Conservation (phyloP, 2,888 invertebrate genomes). For the Mechanitis messenoides region DNA sequence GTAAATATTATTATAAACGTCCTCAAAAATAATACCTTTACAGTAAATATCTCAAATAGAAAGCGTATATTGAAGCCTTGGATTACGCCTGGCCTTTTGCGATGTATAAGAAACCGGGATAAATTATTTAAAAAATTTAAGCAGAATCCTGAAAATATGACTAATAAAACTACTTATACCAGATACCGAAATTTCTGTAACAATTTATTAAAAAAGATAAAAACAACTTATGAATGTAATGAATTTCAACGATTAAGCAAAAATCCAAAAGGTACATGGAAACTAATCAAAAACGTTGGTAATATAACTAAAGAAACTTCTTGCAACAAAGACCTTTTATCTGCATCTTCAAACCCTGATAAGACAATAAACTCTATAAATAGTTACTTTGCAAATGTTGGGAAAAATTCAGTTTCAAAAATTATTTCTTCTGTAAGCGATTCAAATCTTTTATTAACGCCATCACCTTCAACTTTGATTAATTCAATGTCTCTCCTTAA, state of each 20-base stretch:
- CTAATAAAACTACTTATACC: slow-evolving; percentile 21
- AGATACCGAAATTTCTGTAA: slow-evolving; percentile 33
- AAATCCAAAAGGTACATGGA: slow-evolving; percentile 8
- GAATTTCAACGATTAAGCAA: slow-evolving; percentile 10
- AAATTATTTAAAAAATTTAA: slow-evolving; percentile 18
- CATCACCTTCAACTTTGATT: too few species aligned
- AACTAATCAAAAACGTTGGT: slow-evolving; percentile 8
- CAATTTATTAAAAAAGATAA: slow-evolving; percentile 27
- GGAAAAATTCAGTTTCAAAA: too few species aligned
- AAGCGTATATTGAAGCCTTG: slow-evolving; percentile 21
- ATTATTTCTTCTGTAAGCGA: too few species aligned
- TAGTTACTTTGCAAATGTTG: too few species aligned
- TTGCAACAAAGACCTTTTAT: too few species aligned
- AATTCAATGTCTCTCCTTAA: too few species aligned
- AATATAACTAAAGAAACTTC: slow-evolving; percentile 1
- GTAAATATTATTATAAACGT: too few species aligned
- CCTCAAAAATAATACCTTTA: too few species aligned
- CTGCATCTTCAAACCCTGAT: too few species aligned
- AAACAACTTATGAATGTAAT: slow-evolving; percentile 23
- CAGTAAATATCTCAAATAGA: too few species aligned
- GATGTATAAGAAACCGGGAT: slow-evolving; percentile 30
- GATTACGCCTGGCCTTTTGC: slow-evolving; percentile 28
- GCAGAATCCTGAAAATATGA: slow-evolving; percentile 17
- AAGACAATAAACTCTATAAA: too few species aligned
- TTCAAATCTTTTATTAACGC: too few species aligned